Conservation (phyloP, 1,140 invertebrate genomes). For the Glossosoma conforme region DNA sequence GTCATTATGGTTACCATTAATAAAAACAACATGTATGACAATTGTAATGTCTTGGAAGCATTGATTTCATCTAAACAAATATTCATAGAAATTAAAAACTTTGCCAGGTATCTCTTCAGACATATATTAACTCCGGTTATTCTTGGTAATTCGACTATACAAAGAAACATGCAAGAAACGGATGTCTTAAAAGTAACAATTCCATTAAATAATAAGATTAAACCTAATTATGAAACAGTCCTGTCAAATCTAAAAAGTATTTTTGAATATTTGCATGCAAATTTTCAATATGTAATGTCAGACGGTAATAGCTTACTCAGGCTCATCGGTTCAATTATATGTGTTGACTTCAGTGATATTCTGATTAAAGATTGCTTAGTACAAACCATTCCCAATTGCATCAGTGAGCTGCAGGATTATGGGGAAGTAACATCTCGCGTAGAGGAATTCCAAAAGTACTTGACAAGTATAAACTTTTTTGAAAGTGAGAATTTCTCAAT, state of each 20-base stretch:
- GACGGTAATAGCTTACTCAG: slow-evolving; percentile 53
- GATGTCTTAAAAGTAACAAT: slow-evolving; percentile 47
- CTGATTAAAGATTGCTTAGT: slow-evolving; percentile 72
- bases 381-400: slow-evolving; percentile 69
- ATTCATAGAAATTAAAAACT: slow-evolving; percentile 43
- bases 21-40: slow-evolving; percentile 33
- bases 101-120: slow-evolving; percentile 50
- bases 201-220: slow-evolving; percentile 40
- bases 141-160: slow-evolving; percentile 46
- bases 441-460: slow-evolving; percentile 59
- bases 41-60: slow-evolving; percentile 47
- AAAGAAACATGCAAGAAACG: slow-evolving; percentile 38
- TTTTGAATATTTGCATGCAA: slow-evolving; percentile 55
- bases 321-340: slow-evolving; percentile 58
- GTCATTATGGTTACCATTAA: slow-evolving; percentile 40
- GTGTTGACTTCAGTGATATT: slow-evolving; percentile 57
- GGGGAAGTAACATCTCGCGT: slow-evolving; percentile 58
- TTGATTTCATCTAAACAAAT: slow-evolving; percentile 47
- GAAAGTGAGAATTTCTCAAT: slow-evolving; percentile 48
- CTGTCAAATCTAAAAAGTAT: slow-evolving; percentile 56
- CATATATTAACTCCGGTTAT: slow-evolving; percentile 54
- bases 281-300: slow-evolving; percentile 51
- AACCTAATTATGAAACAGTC: slow-evolving; percentile 53
- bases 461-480: slow-evolving; percentile 57
- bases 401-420: slow-evolving; percentile 63